A percentile compares a stretch with the other conserved stretches of the same genome.
Conservation (phyloP, 1,140 invertebrate genomes). For the Ceratitis capitata region DNA sequence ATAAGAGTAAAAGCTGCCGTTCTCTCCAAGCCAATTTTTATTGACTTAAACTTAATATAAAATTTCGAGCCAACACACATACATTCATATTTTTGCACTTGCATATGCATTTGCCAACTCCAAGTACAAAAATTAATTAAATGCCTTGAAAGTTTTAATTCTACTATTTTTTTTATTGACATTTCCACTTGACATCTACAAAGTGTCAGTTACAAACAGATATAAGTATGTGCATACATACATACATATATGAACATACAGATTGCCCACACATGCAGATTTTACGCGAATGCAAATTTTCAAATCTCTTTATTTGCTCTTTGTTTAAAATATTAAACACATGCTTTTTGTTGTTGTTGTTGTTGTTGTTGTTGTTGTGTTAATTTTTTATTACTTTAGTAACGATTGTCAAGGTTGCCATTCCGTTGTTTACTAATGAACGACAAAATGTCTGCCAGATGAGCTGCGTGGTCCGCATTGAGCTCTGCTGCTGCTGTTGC, state of each 20-base stretch:
- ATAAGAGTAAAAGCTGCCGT: too few relatives aligned
- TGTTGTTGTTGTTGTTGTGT: not conserved
- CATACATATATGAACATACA: not conserved
- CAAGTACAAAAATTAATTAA: not conserved
- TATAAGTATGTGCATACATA: too few relatives aligned
- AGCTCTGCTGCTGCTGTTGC: not conserved
- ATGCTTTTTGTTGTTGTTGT: not conserved
- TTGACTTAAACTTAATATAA: not conserved
- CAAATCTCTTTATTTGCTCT: not conserved
- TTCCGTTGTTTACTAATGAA: not conserved
- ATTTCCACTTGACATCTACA: not conserved
- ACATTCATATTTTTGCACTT: not conserved
- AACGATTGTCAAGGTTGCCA: not conserved
- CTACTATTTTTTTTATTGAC: not conserved
- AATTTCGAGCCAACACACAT: not conserved
- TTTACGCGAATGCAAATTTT: slow-evolving; percentile 11
- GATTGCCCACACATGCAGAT: not conserved
- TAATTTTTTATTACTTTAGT: not conserved
- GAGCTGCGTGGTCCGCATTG: not conserved
- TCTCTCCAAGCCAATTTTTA: too few relatives aligned
- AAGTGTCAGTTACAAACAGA: too few relatives aligned
- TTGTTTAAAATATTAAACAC: not conserved
- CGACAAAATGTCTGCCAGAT: not conserved
- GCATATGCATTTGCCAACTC: not conserved
- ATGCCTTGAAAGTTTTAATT: too few relatives aligned